Conservation (phyloP, 2,888 invertebrate species). For the Agrotis puta region DNA sequence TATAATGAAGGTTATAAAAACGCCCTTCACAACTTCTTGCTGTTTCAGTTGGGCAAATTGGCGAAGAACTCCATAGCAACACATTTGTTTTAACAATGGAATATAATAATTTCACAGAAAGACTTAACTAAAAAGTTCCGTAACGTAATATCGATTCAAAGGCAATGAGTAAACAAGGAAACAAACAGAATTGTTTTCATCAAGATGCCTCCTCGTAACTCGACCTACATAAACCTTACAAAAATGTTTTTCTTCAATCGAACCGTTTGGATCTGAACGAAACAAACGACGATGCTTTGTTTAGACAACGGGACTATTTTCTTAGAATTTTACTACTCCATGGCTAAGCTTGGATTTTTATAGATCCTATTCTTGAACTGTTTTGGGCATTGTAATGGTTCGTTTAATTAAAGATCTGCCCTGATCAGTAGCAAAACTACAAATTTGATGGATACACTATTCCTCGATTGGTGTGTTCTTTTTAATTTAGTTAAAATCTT, state of each 20-base stretch:
- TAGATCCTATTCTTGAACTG: conserved; percentile 20
- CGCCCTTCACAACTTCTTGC: too few relatives aligned
- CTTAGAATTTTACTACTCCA: conserved; percentile 30
- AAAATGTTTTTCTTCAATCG: conserved; percentile 53
- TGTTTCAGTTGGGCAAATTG: too few relatives aligned
- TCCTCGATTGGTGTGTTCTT: too few relatives aligned
- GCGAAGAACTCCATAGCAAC: too few relatives aligned
- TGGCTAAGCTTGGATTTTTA: conserved; percentile 24
- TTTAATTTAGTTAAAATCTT: background rate
- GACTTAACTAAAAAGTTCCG: background rate
- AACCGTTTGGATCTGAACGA: conserved; percentile 30
- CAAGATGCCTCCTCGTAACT: conserved; percentile 35
- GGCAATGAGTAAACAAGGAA: conserved; percentile 20
- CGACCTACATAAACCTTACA: conserved; percentile 36
- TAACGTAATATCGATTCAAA: conserved; percentile 21
- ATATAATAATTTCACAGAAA: background rate
- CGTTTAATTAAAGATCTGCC: background rate
- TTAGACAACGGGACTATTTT: conserved; percentile 37
- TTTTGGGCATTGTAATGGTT: conserved; percentile 14
- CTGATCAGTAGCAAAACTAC: background rate
- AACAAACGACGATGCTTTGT: conserved; percentile 38
- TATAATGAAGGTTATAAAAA: too few relatives aligned
- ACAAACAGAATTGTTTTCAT: conserved; percentile 43
- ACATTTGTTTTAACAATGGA: background rate
- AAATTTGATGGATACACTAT: background rate